Percentiles rank a stretch among this genome's conserved stretches.
phyloP scores from a whole-genome alignment of 2,797 vertebrate species.

The Sebastolobus altivelis region DNA sequence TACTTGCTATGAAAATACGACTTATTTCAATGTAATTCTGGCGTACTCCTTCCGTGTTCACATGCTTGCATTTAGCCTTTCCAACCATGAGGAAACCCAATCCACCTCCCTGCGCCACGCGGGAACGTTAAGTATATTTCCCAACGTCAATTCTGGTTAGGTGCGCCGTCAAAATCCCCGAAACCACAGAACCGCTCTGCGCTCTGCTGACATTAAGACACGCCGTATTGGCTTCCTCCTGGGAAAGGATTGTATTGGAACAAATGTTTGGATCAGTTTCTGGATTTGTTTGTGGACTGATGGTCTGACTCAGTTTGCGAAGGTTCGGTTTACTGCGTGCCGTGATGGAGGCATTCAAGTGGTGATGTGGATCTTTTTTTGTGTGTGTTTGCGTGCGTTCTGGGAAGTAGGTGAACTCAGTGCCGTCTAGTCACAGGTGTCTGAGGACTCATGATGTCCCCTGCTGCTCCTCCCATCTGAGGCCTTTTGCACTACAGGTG shows the following conservation, averaged over 20 bases:
- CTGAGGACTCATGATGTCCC: slow-evolving; percentile 20
- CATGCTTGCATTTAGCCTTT: slow-evolving; percentile 16
- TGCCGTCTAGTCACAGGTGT: slow-evolving; percentile 40
- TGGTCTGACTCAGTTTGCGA: slow-evolving; percentile 9
- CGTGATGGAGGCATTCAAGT: not conserved
- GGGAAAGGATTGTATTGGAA: slow-evolving; percentile 19
- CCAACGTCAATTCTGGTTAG: slow-evolving; percentile 60
- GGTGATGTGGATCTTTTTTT: not conserved
- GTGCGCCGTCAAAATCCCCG: slow-evolving; percentile 33
- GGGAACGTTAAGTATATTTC: slow-evolving; percentile 60
- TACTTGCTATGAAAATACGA: not conserved
- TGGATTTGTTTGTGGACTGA: slow-evolving; percentile 15
- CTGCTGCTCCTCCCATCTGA: slow-evolving; percentile 38
- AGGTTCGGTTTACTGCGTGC: not conserved
- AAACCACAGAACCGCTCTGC: slow-evolving; percentile 39
- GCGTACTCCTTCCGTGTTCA: not conserved
- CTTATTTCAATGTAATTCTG: not conserved
- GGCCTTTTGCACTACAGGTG: slow-evolving; percentile 52
- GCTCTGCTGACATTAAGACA: slow-evolving; percentile 42
- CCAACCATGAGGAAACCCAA: slow-evolving; percentile 54
- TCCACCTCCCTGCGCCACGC: slow-evolving; percentile 23
- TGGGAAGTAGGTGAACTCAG: not conserved
- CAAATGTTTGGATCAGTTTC: slow-evolving; percentile 33
- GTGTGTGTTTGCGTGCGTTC: not conserved
- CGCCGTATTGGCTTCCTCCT: slow-evolving; percentile 22